Percentiles rank a stretch among this genome's conserved stretches.
Conservation (phyloP, 2,113 vertebrate species). For the Forbesichthys agassizii region DNA sequence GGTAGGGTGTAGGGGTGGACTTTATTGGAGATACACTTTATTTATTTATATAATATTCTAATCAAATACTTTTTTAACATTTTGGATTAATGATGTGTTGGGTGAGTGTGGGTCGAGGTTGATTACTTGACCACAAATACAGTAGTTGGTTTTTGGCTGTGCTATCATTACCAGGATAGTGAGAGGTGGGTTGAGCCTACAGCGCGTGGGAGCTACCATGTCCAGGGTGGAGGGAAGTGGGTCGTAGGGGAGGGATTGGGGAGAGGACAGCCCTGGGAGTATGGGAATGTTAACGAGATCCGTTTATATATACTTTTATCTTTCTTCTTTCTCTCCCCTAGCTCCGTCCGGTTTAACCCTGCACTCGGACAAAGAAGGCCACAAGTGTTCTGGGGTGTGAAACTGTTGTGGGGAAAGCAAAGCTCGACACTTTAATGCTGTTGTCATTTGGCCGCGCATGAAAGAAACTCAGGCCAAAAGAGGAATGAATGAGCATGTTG, state of each 20-base stretch:
- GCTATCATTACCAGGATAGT: slow-evolving; percentile 31
- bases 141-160: neutral
- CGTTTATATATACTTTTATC: slow-evolving; percentile 68
- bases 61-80: too few relatives aligned
- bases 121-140: too few relatives aligned
- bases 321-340: slow-evolving; percentile 19
- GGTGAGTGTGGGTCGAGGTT: too few relatives aligned
- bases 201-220: slow-evolving; percentile 20
- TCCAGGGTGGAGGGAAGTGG: too few relatives aligned
- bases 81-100: too few relatives aligned
- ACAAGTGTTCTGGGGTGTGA: slow-evolving; percentile 51
- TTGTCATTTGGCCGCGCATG: slow-evolving; percentile 74
- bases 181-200: slow-evolving; percentile 13
- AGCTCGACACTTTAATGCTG: slow-evolving; percentile 63
- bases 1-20: too few relatives aligned
- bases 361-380: slow-evolving; percentile 59
- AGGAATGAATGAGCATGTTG: slow-evolving; percentile 51
- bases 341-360: slow-evolving; percentile 36
- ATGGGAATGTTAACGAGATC: slow-evolving; percentile 82
- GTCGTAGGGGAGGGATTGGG: neutral
- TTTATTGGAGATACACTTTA: too few relatives aligned
- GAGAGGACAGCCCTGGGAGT: slow-evolving; percentile 53
- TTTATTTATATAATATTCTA: too few relatives aligned
- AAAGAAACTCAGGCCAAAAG: slow-evolving; percentile 66
- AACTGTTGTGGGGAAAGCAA: slow-evolving; percentile 65